These are phyloP conservation scores for Osmerus mordax DNA, from an alignment of 2,113 vertebrate genomes.

Conservation along the genomic window DNA sequence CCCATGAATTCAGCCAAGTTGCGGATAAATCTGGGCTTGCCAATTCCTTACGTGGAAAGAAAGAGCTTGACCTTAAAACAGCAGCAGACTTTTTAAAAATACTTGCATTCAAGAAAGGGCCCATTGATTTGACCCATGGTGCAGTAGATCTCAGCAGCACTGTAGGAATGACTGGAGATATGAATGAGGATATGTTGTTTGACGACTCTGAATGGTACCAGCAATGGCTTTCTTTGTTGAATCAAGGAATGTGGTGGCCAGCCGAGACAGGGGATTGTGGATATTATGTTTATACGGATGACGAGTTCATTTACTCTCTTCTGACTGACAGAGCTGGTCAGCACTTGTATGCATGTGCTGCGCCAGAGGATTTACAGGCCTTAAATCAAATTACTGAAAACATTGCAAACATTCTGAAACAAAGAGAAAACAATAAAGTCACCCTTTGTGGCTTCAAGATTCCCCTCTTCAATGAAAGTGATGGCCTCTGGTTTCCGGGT, in stretches of 20 bases:
- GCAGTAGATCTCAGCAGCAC: constrained; percentile 73
- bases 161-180: constrained; percentile 43
- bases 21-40: constrained; percentile 54
- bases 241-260: constrained; percentile 92
- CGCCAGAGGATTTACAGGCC: constrained; percentile 69
- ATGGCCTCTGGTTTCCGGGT: constrained; percentile 70
- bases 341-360: constrained; percentile 84
- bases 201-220: constrained; percentile 82
- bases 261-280: constrained; percentile 88
- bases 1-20: constrained; percentile 44
- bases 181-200: constrained; percentile 65
- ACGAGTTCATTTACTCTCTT: constrained; percentile 86
- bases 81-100: constrained; percentile 69
- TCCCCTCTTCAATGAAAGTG: constrained; percentile 72
- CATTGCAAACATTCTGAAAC: constrained; percentile 65
- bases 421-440: constrained; percentile 70
- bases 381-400: constrained; percentile 70
- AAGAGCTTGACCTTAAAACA: constrained; percentile 64
- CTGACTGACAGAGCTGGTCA: constrained; percentile 87
- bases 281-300: constrained; percentile 88
- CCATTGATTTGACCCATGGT: constrained; percentile 83
- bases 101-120: constrained; percentile 75
- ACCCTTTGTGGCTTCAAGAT: constrained; percentile 89
- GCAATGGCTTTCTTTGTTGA: constrained; percentile 85
- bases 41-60: constrained; percentile 51